Evolutionary conservation across 2,888 invertebrate genomes (phyloP).

Genomic region (Agonopterix arenella): DNA sequence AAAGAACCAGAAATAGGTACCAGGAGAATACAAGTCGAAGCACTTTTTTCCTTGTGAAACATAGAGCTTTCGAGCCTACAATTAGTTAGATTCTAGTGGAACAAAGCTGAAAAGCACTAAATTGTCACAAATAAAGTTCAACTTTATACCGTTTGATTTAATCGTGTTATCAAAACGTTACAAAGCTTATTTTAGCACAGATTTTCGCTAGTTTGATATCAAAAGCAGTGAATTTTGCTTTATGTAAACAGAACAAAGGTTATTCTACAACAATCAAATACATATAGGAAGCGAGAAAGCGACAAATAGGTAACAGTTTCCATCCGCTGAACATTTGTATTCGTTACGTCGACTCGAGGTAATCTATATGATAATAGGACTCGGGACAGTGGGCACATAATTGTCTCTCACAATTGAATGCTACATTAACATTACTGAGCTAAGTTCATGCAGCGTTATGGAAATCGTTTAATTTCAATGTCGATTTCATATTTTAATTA

Average conservation of each 20-base stretch:
- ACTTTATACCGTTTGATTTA: too few species aligned
- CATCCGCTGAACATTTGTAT: slow-evolving; percentile 7
- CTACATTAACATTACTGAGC: slow-evolving; percentile 5
- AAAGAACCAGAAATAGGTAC: too few species aligned
- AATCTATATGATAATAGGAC: slow-evolving; percentile 11
- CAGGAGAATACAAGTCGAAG: too few species aligned
- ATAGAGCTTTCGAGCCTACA: too few species aligned
- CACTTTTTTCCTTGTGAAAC: too few species aligned
- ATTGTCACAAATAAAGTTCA: too few species aligned
- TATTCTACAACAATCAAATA: not conserved
- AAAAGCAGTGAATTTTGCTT: too few species aligned
- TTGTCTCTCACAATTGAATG: slow-evolving; percentile 9
- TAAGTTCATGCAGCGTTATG: not conserved
- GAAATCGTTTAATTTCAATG: not conserved
- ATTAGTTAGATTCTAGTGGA: too few species aligned
- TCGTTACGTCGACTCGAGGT: slow-evolving; percentile 9
- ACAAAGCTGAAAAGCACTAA: too few species aligned
- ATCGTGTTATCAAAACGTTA: too few species aligned
- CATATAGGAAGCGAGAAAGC: not conserved
- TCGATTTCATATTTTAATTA: not conserved
- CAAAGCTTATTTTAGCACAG: too few species aligned
- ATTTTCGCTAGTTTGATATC: too few species aligned
- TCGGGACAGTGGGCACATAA: slow-evolving; percentile 9
- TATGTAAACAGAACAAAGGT: not conserved
- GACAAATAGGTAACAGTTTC: slow-evolving; percentile 6